Base-by-base conservation (phyloP, 2,797 vertebrate genomes). In the Huso huso region DNA sequence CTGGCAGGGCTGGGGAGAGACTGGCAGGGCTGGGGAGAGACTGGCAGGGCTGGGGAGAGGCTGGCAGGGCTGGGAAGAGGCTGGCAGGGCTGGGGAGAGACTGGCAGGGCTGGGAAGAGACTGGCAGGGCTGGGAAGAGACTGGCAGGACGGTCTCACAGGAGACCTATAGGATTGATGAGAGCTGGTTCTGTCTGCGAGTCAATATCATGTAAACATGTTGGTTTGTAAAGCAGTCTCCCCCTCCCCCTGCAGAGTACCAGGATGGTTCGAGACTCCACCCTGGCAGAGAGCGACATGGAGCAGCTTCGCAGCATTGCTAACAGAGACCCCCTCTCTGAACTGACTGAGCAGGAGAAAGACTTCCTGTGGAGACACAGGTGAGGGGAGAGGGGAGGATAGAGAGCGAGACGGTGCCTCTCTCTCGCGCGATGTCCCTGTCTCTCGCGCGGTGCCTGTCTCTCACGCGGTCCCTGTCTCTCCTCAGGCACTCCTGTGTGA, bases 321-420 rank as follows among this genome's bases (percentile, higher is more conserved):
- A 81, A 79, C 60, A 82, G 62, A 62, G 86, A 88, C 71, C 83
- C 86, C n/a, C 81, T 87, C 0, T 88, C 85, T 0, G 86, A 88
- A 63, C 73, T 88, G 49, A 86, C 86, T 0, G 86, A 88, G 71
- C 86, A 88, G 69, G 86, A 88, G 74, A 88, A 88, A 63, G 86
- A 88, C 75, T 85, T 88, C 69, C 80, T 88, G 1, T 87, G 86
- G 86, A 82, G 86, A 66, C 85, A 88, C 78, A 81, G 86, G 86
- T 74, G 62, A 0, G 66, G n/a, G 61, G 48, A n/a, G 6, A 48
- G 13, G 18, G 37, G n/a, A 15, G 58, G 58, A 13, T n/a, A 8
- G 15, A 23, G 18, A 15, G 15, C 6, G 13, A 3, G 7, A 18
- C n/a, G n/a, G n/a, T n/a, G n/a, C n/a, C n/a, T n/a, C 15, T 18